Percentiles rank a stretch among this genome's conserved stretches.
Evolutionary conservation across 53 echinoderm and acorn worm species (phyloP).

Genomic region (Actinopyga echinites): DNA sequence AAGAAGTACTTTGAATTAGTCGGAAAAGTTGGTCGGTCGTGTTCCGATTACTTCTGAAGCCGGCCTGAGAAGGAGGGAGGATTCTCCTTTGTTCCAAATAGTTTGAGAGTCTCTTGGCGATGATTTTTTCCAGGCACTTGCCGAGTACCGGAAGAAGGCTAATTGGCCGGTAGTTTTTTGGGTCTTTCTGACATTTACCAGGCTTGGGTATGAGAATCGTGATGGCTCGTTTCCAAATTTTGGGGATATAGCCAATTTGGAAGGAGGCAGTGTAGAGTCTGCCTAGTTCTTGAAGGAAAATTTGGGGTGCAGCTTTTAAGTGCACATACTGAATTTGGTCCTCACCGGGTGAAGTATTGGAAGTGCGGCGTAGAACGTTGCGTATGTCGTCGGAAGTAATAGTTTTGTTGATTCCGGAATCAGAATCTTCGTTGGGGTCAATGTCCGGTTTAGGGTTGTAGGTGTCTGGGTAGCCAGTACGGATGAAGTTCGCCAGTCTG

Average conservation of each 20-base stretch:
- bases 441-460: no score
- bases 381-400: neutral
- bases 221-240: neutral
- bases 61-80: neutral
- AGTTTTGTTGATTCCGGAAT: neutral
- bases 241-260: neutral
- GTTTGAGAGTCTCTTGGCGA: neutral
- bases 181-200: neutral
- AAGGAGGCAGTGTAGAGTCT: no score
- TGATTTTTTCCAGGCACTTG: neutral
- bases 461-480: no score
- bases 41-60: neutral
- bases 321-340: no score
- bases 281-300: neutral
- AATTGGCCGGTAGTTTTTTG: neutral
- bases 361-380: neutral
- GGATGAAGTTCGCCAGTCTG: no score
- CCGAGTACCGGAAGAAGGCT: no score
- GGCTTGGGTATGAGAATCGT: no score
- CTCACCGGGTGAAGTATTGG: neutral
- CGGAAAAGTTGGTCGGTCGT: neutral
- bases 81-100: neutral
- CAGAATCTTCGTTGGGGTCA: no score
- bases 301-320: no score
- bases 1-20: no score